Conservation (phyloP, 2,797 vertebrate species). For the Acanthiza pusilla region DNA sequence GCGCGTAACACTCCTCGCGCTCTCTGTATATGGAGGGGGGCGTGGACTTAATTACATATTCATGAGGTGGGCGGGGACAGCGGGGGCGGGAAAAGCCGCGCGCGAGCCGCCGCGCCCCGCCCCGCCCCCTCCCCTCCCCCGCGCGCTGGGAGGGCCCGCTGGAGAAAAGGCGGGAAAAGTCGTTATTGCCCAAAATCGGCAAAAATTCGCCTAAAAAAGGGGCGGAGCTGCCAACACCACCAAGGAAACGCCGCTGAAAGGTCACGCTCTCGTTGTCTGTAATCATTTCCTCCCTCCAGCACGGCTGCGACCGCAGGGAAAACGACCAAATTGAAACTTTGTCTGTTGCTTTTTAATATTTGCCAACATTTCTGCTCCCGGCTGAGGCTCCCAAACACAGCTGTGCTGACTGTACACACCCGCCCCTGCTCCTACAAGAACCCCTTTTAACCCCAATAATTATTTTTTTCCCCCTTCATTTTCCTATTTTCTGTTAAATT, state of each 20-base stretch:
- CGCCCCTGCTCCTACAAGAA: not conserved
- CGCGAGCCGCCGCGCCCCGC: not conserved
- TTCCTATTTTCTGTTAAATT: too few species aligned
- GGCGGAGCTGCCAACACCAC: accelerated
- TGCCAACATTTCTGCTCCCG: not conserved
- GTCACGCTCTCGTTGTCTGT: accelerated
- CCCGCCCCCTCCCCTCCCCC: not conserved
- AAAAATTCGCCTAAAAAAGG: not conserved
- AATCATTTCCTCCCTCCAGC: not conserved
- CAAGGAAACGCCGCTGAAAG: accelerated
- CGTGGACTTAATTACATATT: accelerated
- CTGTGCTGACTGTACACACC: not conserved
- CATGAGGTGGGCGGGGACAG: not conserved
- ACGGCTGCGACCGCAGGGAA: accelerated
- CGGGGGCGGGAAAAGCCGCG: too few species aligned
- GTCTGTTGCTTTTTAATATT: accelerated
- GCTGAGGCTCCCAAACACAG: not conserved
- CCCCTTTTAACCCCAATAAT: not conserved
- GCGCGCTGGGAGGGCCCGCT: not conserved
- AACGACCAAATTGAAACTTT: accelerated
- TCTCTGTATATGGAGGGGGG: accelerated
- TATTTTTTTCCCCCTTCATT: too few species aligned
- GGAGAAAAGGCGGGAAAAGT: not conserved
- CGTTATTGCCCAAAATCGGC: not conserved
- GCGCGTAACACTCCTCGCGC: accelerated